These are phyloP conservation scores for Gorsachius goisagi DNA, from an alignment of 2,113 vertebrate species.

Conservation along the genomic window DNA sequence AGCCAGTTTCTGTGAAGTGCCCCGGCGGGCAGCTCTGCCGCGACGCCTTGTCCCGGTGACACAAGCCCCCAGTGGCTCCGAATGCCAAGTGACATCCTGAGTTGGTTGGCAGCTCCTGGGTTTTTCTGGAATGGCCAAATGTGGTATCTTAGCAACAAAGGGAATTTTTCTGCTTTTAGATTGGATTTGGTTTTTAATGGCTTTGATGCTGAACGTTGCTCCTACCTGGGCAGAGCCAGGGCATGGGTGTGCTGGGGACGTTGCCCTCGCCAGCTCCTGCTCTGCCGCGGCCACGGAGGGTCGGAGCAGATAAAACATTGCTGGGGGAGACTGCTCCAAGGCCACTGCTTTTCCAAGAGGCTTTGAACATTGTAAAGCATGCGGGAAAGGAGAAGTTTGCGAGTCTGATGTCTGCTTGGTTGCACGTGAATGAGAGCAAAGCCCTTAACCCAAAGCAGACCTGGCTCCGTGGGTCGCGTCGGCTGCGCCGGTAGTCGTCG, in stretches of 20 bases:
- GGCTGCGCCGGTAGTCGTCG: accelerated
- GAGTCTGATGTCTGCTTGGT: not conserved
- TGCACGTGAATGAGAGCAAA: not conserved
- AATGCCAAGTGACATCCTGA: not conserved
- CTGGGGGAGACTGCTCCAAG: not conserved
- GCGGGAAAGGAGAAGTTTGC: not conserved
- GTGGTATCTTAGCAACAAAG: constrained; percentile 61
- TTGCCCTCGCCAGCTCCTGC: accelerated
- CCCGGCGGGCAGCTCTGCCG: not conserved
- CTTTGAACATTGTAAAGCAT: accelerated
- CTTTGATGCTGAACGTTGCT: not conserved
- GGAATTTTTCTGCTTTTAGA: not conserved
- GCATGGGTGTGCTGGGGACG: accelerated
- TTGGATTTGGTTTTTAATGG: not conserved
- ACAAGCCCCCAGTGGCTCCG: accelerated
- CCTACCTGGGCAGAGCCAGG: not conserved
- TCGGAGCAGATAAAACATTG: not conserved
- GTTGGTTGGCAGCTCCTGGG: not conserved
- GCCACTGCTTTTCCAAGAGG: not conserved
- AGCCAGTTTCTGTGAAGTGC: accelerated
- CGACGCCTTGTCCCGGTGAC: not conserved
- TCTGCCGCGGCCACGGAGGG: not conserved
- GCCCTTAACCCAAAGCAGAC: not conserved
- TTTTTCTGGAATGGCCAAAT: constrained; percentile 25
- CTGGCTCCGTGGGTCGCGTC: not conserved